Evolutionary conservation across 2,797 vertebrate genomes (phyloP).

Genomic region (Siniperca obscura): DNA sequence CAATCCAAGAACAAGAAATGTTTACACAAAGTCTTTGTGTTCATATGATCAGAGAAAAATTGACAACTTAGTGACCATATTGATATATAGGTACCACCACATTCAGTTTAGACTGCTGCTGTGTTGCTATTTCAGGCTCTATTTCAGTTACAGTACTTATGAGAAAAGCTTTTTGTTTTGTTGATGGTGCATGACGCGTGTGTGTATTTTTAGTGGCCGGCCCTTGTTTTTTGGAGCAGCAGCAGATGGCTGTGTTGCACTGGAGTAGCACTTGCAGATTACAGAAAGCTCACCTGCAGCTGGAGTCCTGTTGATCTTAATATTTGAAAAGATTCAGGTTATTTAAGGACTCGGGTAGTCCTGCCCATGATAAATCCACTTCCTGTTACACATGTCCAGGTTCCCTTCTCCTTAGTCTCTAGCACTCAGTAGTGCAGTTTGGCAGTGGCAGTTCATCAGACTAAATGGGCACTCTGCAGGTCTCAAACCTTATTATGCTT

Average conservation of each 20-base stretch:
- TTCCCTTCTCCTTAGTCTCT: background rate
- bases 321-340: background rate
- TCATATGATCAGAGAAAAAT: background rate
- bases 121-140: conserved; percentile 17
- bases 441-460: conserved; percentile 9
- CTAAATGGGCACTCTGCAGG: conserved; percentile 28
- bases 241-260: conserved; percentile 70
- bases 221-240: conserved; percentile 26
- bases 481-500: conserved; percentile 37
- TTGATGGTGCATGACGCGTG: conserved; percentile 45
- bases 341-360: conserved; percentile 12
- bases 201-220: conserved; percentile 77
- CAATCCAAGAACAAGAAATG: conserved; percentile 16
- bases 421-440: conserved; percentile 5
- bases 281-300: conserved; percentile 77
- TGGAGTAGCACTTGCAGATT: conserved; percentile 61
- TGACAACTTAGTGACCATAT: background rate
- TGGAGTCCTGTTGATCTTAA: conserved; percentile 51
- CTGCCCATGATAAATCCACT: conserved; percentile 23
- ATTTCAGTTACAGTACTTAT: conserved; percentile 41
- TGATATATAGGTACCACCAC: background rate
- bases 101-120: background rate
- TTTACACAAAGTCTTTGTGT: conserved; percentile 9
- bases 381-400: conserved; percentile 19
- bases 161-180: conserved; percentile 47